Conservation (phyloP, 2,797 vertebrate species). For the Galagoides demidoff region DNA sequence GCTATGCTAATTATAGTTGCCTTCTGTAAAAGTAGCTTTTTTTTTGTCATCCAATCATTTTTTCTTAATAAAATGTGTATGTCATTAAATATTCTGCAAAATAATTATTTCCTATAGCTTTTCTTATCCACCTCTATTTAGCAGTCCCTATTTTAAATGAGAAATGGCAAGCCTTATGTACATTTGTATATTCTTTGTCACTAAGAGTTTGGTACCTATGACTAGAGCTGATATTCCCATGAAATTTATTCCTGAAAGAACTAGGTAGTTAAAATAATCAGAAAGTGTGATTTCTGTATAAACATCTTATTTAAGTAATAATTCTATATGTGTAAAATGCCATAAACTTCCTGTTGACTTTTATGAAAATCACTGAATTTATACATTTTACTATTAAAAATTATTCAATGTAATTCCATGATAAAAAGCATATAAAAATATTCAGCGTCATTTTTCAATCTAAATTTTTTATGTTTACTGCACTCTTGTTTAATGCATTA, state of each 20-base stretch:
- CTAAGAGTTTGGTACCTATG: background rate
- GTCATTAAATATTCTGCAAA: constrained; percentile 22
- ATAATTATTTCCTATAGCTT: background rate
- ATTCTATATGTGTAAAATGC: constrained; percentile 23
- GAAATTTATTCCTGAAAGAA: constrained; percentile 57
- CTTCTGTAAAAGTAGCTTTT: constrained; percentile 38
- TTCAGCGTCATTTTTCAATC: background rate
- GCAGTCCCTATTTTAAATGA: background rate
- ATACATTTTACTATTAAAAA: constrained; percentile 49
- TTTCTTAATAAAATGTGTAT: constrained; percentile 34
- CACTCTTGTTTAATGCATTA: background rate
- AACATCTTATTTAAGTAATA: background rate
- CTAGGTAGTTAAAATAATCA: constrained; percentile 1
- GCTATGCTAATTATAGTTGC: background rate
- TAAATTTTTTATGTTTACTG: background rate
- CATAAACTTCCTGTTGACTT: constrained; percentile 27
- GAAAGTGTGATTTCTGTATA: constrained; percentile 15
- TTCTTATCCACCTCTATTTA: background rate
- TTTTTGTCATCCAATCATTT: background rate
- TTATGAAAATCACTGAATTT: constrained; percentile 35
- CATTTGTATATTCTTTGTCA: background rate
- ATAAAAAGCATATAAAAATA: constrained; percentile 59
- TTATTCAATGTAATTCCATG: constrained; percentile 19
- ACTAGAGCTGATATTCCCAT: background rate
- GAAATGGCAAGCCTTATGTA: constrained; percentile 3